Evolutionary conservation across 2,888 invertebrate species (phyloP), one percentile per base, ranked within the genome.

Genomic region (Ochropleura leucogaster): DNA sequence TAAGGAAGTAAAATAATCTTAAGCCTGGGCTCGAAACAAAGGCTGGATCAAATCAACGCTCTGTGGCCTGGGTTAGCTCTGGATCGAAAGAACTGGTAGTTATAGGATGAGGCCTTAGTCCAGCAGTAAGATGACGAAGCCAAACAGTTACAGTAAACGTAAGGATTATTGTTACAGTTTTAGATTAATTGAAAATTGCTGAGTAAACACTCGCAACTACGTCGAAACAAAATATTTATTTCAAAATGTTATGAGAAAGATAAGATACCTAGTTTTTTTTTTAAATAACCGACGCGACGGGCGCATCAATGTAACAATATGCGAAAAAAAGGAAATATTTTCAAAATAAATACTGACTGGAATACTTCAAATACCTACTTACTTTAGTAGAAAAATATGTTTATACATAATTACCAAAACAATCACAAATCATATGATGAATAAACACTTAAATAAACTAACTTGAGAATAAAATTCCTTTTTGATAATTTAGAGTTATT

Each of bases 401-500:
- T 16, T 51, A 4, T 40, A 20, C 18, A 55, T 47, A 62, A 70
- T 68, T 60, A 65, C 10, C 44, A 53, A 4, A 60, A 18, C 18
- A 4, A 7, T 4, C 53, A 63, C 59, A 46, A 46, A 46, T 4
- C 53, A 63, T 59, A 46, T 46, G 47, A 51, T 40, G 16, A 44
- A 10, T n/a, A 46, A 62, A 49, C 1, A 12, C 8, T 20, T 59
- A 77, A 60, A 75, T 75, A 53, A 49, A 55, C 53, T n/a, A 46
- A 46, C 40, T 69, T 78, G 63, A 63, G 8, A 30, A 70, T 44
- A 71, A 63, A 10, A 16, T n/a, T 5, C 59, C 5, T 6, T 82
- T 66, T 69, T 73, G 44, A 12, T 77, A 57, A 63, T 76, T 30
- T 66, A 16, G 4, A 57, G 42, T 57, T 80, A 72, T 16, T 59